Evolutionary conservation across 1,140 invertebrate genomes (phyloP).

Genomic region (Listronotus oregonensis): DNA sequence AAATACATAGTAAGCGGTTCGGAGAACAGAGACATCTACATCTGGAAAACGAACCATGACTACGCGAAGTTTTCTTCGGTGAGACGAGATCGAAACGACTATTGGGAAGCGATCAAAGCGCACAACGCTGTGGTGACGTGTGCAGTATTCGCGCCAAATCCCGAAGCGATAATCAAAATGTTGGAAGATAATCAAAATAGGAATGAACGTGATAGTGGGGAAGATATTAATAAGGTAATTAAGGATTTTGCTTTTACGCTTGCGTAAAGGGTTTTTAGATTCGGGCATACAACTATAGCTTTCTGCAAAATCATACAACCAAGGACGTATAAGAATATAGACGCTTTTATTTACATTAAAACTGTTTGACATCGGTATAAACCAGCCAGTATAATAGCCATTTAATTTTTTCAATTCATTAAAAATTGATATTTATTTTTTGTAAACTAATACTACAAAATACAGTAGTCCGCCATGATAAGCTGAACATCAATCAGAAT

Average conservation of each 20-base stretch:
- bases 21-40: conserved; percentile 97
- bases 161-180: conserved; percentile 84
- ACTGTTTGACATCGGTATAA: no score
- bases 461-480: no score
- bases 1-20: conserved; percentile 97
- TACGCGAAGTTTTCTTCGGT: conserved; percentile 95
- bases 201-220: conserved; percentile 33
- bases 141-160: conserved; percentile 96
- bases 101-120: conserved; percentile 97
- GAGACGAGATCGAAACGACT: conserved; percentile 91
- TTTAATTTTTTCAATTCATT: no score
- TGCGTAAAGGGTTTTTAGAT: not conserved
- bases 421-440: no score
- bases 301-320: no score
- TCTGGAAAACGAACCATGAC: conserved; percentile 96
- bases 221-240: conserved; percentile 42
- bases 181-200: conserved; percentile 56
- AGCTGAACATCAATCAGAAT: no score
- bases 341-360: no score
- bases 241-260: conserved; percentile 4
- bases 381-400: no score
- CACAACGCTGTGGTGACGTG: conserved; percentile 96
- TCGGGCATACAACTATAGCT: not conserved
- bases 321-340: no score
- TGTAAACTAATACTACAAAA: no score